Conservation (phyloP, 2,888 invertebrate species). For the Druceiella hillmani region DNA sequence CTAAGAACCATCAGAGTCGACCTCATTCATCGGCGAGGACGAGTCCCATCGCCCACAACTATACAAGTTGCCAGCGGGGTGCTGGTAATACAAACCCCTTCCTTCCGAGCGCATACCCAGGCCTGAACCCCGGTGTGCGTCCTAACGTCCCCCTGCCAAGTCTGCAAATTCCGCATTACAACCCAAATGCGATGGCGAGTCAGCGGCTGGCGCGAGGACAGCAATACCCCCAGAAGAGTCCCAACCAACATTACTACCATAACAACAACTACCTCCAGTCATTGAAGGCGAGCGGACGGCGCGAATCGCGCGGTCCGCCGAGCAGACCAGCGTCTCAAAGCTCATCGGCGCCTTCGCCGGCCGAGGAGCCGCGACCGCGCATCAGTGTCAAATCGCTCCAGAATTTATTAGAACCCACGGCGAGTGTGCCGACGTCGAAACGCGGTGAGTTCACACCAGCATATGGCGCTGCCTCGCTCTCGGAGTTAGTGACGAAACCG, state of each 20-base stretch:
- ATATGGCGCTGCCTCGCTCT: not conserved
- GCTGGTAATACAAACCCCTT: constrained; percentile 33
- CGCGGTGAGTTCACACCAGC: not conserved
- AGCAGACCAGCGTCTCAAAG: constrained; percentile 9
- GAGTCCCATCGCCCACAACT: constrained; percentile 45
- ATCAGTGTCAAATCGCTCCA: constrained; percentile 59
- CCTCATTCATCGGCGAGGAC: constrained; percentile 45
- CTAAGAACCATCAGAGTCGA: constrained; percentile 38
- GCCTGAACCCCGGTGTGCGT: constrained; percentile 36
- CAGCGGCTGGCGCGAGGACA: constrained; percentile 34
- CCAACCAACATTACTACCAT: constrained; percentile 40
- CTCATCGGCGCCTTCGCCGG: constrained; percentile 24
- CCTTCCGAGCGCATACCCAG: constrained; percentile 41
- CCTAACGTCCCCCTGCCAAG: constrained; percentile 38
- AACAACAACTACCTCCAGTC: constrained; percentile 45
- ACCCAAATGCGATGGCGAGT: constrained; percentile 35
- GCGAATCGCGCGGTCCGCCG: constrained; percentile 14
- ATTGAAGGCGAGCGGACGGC: constrained; percentile 34
- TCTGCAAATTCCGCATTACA: constrained; percentile 42
- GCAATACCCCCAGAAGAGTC: constrained; percentile 37
- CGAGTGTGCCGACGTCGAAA: constrained; percentile 35
- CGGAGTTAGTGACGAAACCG: constrained; percentile 13
- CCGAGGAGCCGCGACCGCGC: constrained; percentile 50
- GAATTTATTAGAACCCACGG: constrained; percentile 53
- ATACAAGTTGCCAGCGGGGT: constrained; percentile 34